Evolutionary conservation across 2,888 invertebrate species (phyloP), one percentile per base, ranked within the genome.

Genomic region (Spilarctia lutea): DNA sequence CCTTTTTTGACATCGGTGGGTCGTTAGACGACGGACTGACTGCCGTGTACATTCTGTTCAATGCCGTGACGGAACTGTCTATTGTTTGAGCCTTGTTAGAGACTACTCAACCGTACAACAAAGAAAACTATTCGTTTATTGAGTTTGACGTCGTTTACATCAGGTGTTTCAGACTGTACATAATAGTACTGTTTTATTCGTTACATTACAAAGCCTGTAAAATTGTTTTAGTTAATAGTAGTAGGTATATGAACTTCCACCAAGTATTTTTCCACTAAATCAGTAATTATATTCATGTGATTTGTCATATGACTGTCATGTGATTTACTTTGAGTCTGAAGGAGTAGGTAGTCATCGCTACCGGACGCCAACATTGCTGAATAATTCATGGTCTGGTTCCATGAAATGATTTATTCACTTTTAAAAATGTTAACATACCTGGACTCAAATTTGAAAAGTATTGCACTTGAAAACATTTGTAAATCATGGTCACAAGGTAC

Each of bases 51-150:
- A 72, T 76, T 80, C 74, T 77, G 84, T 84, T 88, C 90, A 89
- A 88, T 89, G 88, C 88, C 90, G 86, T 90, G 88, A 89, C 90
- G 85, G 78, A 79, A 77, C 78, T 78, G 75, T 78, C 85, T 82
- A 85, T 88, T 88, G 88, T 89, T 84, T 79, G 79, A 75, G 73
- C 27, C 65, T 86, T 81, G 82, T 84, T 83, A 82, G 82, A 78
- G 85, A 72, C 79, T 79, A 81, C 76, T 83, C 83, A 82, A 82
- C 82, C 86, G 84, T 78, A 80, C 74, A 85, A 78, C 66, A 56
- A 60, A 65, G 71, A 69, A 72, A 77, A 80, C 74, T 79, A 78
- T 66, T 63, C 39, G 39, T 65, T 73, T 72, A 76, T 84, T 76
- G 35, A 78, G 76, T 82, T 75, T 72, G 63, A 74, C 35, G 73